Base-by-base conservation (phyloP, 2,113 vertebrate genomes). In the Acrocephalus kingi region DNA sequence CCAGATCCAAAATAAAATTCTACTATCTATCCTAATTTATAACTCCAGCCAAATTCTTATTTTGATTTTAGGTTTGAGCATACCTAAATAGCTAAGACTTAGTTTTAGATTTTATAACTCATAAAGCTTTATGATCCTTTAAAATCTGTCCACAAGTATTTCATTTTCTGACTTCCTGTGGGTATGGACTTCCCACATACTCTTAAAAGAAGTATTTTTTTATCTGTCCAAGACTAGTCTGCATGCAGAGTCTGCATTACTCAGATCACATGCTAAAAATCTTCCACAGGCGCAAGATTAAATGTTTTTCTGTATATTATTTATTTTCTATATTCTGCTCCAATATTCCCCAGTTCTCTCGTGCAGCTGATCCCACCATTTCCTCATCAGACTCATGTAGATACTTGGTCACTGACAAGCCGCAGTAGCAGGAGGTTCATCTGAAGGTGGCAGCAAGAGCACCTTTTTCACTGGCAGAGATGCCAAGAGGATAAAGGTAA, bases 131-230 rank as follows among this genome's bases (percentile, higher is more conserved):
- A 93, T 27, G 49, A 77, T 56, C 39, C 56, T 93, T 88, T 96
- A 90, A 96, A 94, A 78, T 52, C 73, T 71, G 45, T 52, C 75
- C 56, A 64, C 72, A 55, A 52, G 22, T 71, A 95, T 95, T 95
- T 95, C 3, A 92, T 88, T 88, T 95, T 95, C 87, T 88, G 59
- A 86, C 79, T 94, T 96, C 79, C 64, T 84, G 48, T 93, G 43
- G 35, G 21, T 59, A 80, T 88, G 78, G 91, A 80, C 68, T 93
- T 88, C 72, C 39, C 59, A 74, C 59, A 56, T 63, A 39, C 56
- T 55, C 35, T 64, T 41, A 80, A 64, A 71, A 77, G 49, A 69
- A 17, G 24, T 31, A 48, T 83, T 95, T 91, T 87, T 88, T 79
- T 15, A 66, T 76, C 62, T 71, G 23, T 69, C 41, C 67, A 67